Percentiles rank a stretch among this genome's conserved stretches.
Evolutionary conservation across 2,113 vertebrate species (phyloP).

Genomic region (Clarias batrachus): DNA sequence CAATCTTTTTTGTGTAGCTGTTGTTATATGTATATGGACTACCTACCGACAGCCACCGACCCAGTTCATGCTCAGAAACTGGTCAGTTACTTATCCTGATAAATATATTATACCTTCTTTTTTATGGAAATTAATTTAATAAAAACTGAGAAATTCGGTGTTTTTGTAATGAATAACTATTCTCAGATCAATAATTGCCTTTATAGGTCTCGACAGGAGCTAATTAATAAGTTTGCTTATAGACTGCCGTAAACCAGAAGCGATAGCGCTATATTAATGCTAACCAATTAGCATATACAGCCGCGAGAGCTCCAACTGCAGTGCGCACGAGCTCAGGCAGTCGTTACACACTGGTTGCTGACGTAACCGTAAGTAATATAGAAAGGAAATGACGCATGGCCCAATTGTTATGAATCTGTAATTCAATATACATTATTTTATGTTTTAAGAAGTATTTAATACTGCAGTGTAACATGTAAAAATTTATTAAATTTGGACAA

Average conservation of each 20-base stretch:
- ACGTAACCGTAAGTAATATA: background rate
- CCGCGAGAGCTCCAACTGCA: background rate
- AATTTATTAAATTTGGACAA: background rate
- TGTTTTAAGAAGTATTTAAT: background rate
- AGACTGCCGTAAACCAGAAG: too few relatives aligned
- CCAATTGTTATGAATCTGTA: background rate
- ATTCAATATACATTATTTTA: background rate
- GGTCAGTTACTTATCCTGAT: background rate
- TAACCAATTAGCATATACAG: background rate
- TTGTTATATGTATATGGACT: background rate
- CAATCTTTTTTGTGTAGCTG: too few relatives aligned
- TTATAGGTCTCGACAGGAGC: background rate
- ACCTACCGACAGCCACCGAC: slow-evolving; percentile 83
- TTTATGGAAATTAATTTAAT: background rate
- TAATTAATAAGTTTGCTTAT: too few relatives aligned
- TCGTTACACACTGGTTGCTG: background rate
- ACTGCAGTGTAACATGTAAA: background rate
- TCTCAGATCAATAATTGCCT: background rate
- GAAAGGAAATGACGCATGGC: background rate
- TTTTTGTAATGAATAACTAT: background rate
- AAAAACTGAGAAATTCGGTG: background rate
- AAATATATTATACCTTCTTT: background rate
- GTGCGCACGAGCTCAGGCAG: background rate
- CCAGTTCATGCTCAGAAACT: slow-evolving; percentile 80
- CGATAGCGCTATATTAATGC: too few relatives aligned